Conservation (phyloP, 2,797 vertebrate genomes). For the Alectoris magna region DNA sequence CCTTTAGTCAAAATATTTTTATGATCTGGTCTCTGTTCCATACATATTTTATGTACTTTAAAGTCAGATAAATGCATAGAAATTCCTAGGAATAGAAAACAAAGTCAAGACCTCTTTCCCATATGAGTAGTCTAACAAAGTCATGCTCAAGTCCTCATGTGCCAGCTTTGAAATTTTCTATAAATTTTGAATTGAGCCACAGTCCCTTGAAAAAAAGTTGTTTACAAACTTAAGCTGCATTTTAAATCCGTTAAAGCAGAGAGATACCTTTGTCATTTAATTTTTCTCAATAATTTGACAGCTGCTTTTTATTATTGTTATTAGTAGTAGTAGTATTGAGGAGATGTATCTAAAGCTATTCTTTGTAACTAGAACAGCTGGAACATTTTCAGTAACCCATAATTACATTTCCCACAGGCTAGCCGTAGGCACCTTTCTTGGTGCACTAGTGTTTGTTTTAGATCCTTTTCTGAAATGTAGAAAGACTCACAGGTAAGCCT, state of each 20-base stretch:
- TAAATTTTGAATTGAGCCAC: background rate
- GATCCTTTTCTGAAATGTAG: background rate
- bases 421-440: conserved; percentile 1
- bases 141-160: background rate
- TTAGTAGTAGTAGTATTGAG: too few relatives aligned
- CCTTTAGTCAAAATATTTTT: background rate
- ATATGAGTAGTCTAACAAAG: background rate
- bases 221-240: background rate
- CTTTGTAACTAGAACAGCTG: background rate
- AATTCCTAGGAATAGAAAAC: background rate
- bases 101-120: background rate
- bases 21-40: background rate
- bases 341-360: background rate
- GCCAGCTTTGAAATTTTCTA: background rate
- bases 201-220: background rate
- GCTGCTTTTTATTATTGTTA: background rate
- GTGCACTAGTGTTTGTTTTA: background rate
- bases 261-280: background rate
- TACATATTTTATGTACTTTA: background rate
- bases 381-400: conserved; percentile 4
- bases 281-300: background rate
- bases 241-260: background rate
- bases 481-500: background rate
- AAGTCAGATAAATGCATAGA: background rate
- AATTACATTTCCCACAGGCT: conserved; percentile 1